Conservation (phyloP, 2,113 vertebrate species). For the Peromyscus leucopus region DNA sequence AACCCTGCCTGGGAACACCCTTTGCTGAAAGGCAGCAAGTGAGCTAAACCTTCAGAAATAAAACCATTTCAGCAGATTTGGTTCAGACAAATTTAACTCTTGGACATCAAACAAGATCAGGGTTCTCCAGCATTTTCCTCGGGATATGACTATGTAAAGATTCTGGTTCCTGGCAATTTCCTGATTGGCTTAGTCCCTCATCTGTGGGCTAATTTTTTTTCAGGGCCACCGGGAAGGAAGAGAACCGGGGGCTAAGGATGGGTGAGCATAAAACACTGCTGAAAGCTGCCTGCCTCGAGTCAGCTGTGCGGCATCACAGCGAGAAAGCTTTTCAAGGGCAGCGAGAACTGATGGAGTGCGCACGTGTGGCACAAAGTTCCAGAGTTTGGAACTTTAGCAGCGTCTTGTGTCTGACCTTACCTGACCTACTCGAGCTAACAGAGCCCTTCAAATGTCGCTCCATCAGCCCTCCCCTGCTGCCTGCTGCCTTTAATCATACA, state of each 20-base stretch:
- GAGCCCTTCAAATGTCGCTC: conserved; percentile 78
- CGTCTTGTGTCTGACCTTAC: conserved; percentile 69
- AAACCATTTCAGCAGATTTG: neutral
- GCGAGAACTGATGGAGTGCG: conserved; percentile 34
- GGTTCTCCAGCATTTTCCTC: neutral
- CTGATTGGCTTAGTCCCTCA: neutral
- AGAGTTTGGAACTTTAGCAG: conserved; percentile 71
- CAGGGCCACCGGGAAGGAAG: neutral
- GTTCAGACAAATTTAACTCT: neutral
- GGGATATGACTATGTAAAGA: neutral
- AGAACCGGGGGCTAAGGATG: neutral
- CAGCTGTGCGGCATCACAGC: neutral
- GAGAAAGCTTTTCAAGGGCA: conserved; percentile 59
- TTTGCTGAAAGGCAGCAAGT: neutral
- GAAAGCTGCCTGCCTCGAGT: neutral
- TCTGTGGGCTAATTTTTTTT: neutral
- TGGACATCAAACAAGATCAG: neutral
- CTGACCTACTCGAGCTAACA: conserved; percentile 79
- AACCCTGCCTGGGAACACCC: neutral
- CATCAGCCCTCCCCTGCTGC: conserved; percentile 71
- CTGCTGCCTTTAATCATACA: conserved; percentile 81
- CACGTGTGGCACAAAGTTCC: conserved; percentile 47
- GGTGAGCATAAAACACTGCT: neutral
- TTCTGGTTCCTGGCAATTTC: neutral
- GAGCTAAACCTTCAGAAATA: neutral